phyloP scores from a whole-genome alignment of 2,113 vertebrate species.

The Corythoichthys haematopterus region DNA sequence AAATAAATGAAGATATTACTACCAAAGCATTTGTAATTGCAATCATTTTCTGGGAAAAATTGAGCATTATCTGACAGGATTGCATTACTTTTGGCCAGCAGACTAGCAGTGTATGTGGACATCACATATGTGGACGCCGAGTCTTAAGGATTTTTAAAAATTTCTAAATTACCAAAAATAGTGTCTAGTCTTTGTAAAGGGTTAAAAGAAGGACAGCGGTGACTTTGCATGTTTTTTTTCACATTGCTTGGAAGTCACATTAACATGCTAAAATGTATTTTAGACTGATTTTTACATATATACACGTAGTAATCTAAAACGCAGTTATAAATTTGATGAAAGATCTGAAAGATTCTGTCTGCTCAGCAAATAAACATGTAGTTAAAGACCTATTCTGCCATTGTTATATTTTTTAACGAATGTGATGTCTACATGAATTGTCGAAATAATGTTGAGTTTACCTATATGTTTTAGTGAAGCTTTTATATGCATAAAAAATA shows the following conservation, averaged over 20 bases:
- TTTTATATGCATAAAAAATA: neutral
- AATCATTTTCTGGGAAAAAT: too few relatives aligned
- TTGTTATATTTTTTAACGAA: neutral
- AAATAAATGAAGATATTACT: too few relatives aligned
- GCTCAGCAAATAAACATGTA: slow-evolving; percentile 41
- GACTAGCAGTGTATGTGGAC: too few relatives aligned
- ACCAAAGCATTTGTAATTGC: too few relatives aligned
- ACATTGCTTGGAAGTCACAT: slow-evolving; percentile 25
- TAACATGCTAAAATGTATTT: slow-evolving; percentile 37
- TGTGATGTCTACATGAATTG: neutral
- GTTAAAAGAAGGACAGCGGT: neutral
- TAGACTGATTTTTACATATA: neutral
- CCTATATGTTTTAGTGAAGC: neutral
- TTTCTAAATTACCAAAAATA: too few relatives aligned
- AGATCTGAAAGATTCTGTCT: neutral
- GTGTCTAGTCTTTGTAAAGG: too few relatives aligned
- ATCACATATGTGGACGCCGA: too few relatives aligned
- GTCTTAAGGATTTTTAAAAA: too few relatives aligned
- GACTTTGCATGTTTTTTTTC: neutral
- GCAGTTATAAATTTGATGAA: slow-evolving; percentile 13
- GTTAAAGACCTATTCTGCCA: neutral
- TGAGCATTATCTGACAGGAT: too few relatives aligned
- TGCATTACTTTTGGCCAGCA: too few relatives aligned
- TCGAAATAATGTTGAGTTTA: neutral
- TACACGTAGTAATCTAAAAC: neutral